Conservation (phyloP, 2,797 vertebrate species). For the Taeniopygia guttata region DNA sequence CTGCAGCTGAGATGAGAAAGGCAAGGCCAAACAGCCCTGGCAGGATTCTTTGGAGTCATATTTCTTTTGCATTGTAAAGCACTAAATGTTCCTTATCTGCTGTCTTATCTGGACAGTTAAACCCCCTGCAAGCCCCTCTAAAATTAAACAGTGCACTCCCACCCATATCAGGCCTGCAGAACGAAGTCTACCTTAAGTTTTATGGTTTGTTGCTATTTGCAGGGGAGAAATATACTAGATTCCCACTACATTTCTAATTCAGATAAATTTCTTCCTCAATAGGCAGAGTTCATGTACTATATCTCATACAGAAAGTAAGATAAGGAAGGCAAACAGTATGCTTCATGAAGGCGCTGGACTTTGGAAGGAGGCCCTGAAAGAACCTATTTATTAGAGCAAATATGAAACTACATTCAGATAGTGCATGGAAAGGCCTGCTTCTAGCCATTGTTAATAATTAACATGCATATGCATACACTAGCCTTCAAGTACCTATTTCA, state of each 20-base stretch:
- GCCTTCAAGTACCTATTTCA: background rate
- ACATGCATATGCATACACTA: background rate
- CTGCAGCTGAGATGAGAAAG: background rate
- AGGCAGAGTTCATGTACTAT: background rate
- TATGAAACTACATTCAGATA: background rate
- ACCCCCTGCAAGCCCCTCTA: background rate
- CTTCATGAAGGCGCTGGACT: background rate
- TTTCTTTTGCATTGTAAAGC: background rate
- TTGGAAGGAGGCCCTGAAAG: background rate
- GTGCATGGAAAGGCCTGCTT: background rate
- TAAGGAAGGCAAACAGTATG: background rate
- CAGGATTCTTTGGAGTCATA: background rate
- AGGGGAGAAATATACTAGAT: background rate
- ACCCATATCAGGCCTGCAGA: rapidly evolving
- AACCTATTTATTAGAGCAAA: background rate
- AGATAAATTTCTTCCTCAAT: background rate
- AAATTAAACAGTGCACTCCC: background rate
- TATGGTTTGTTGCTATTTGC: background rate
- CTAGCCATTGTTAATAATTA: slow-evolving; percentile 18
- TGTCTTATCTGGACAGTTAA: background rate
- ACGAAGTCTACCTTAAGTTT: background rate
- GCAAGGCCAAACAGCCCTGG: background rate
- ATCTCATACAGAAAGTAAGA: background rate
- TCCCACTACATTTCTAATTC: background rate
- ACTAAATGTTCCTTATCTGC: background rate